Percentiles rank a stretch among this genome's conserved stretches.
Conservation (phyloP, 53 echinoderm and acorn worm species). For the Astropecten irregularis region DNA sequence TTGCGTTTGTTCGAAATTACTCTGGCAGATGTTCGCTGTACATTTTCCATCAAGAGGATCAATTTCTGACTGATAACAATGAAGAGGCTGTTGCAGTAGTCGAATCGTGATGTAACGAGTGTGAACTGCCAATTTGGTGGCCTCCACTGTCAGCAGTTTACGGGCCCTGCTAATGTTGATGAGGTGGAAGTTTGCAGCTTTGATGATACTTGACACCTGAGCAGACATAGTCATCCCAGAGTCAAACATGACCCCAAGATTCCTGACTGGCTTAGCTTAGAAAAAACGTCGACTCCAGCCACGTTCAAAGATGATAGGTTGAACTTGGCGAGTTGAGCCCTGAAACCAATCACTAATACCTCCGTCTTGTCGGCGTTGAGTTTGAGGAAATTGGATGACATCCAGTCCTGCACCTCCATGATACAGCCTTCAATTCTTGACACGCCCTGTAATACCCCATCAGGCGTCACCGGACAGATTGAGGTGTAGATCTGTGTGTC, state of each 20-base stretch:
- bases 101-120: constrained; percentile 36
- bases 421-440: no score
- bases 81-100: constrained; percentile 30
- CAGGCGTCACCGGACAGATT: no score
- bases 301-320: constrained; percentile 1
- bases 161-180: constrained; percentile 33
- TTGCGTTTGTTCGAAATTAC: no score
- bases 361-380: no score
- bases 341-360: no score
- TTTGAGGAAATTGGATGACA: no score
- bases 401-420: no score
- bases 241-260: background rate
- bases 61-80: constrained; percentile 20
- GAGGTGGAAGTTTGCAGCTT: constrained; percentile 52
- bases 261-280: background rate
- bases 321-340: constrained; percentile 15
- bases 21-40: constrained; percentile 14
- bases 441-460: no score
- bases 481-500: constrained; percentile 39
- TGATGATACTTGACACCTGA: constrained; percentile 35
- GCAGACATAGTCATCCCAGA: constrained; percentile 42
- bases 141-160: constrained; percentile 42
- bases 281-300: background rate
- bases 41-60: background rate
- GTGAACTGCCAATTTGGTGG: constrained; percentile 29